A percentile compares a stretch with the other conserved stretches of the same genome.
Conservation (phyloP, 2,113 vertebrate genomes). For the Todiramphus saurophagus region DNA sequence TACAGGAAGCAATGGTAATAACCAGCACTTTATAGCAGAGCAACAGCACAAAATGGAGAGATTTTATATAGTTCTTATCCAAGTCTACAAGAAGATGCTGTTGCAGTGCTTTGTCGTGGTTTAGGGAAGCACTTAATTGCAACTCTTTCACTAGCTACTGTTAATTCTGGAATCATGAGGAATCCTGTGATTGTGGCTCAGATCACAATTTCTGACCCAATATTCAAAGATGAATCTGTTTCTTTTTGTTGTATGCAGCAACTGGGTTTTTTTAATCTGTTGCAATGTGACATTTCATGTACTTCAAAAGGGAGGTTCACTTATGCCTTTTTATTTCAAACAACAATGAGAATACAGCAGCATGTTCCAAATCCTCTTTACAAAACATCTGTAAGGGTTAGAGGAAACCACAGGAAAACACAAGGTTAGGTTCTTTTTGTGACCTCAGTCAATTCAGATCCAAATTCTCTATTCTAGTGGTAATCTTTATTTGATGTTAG, state of each 20-base stretch:
- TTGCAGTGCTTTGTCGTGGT: neutral
- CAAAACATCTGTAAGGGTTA: neutral
- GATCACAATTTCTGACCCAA: neutral
- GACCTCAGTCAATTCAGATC: neutral
- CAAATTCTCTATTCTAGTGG: neutral
- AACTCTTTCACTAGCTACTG: neutral
- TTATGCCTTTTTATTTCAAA: neutral
- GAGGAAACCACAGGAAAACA: neutral
- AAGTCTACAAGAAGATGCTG: neutral
- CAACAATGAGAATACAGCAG: neutral
- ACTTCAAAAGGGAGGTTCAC: neutral
- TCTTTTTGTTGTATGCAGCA: neutral
- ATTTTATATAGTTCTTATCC: neutral
- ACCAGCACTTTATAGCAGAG: neutral
- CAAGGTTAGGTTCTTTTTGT: neutral
- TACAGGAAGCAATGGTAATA: conserved; percentile 9
- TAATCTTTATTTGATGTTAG: neutral
- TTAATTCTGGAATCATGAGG: neutral
- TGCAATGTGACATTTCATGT: neutral
- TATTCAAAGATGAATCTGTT: neutral
- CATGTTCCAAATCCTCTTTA: neutral
- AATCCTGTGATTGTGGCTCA: neutral
- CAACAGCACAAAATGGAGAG: neutral
- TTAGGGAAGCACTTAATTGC: neutral
- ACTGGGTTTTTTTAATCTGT: neutral